These are phyloP conservation scores for Trichopria drosophilae DNA, from an alignment of 2,888 invertebrate genomes.

Conservation along the genomic window DNA sequence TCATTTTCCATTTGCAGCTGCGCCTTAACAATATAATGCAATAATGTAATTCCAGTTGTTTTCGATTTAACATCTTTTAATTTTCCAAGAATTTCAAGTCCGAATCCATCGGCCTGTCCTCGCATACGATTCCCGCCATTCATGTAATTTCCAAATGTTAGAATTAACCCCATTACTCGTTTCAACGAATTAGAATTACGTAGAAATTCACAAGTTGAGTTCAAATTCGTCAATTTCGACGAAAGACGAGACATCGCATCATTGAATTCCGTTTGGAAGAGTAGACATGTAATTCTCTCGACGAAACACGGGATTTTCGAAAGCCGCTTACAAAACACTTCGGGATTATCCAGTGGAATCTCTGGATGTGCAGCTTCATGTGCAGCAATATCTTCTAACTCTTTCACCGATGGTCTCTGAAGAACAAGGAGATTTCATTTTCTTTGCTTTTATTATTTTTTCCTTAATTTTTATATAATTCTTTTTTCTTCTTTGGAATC, in stretches of 20 bases:
- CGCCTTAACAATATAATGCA: slow-evolving; percentile 86
- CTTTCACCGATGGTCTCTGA: slow-evolving; percentile 81
- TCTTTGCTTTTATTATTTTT: too few relatives aligned
- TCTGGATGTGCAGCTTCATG: slow-evolving; percentile 73
- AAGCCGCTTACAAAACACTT: slow-evolving; percentile 86
- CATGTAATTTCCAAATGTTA: slow-evolving; percentile 96
- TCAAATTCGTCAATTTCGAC: slow-evolving; percentile 82
- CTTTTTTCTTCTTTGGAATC: too few relatives aligned
- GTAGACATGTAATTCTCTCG: slow-evolving; percentile 88
- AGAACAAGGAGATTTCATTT: too few relatives aligned
- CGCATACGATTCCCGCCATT: slow-evolving; percentile 91
- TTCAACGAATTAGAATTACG: slow-evolving; percentile 76
- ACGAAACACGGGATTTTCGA: slow-evolving; percentile 87
- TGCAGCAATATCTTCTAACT: slow-evolving; percentile 74
- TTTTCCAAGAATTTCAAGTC: slow-evolving; percentile 87
- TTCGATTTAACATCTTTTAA: slow-evolving; percentile 91
- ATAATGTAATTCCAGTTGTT: slow-evolving; percentile 71
- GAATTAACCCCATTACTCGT: slow-evolving; percentile 82
- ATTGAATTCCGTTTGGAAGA: slow-evolving; percentile 89
- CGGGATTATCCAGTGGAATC: slow-evolving; percentile 85
- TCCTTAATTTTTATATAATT: too few relatives aligned
- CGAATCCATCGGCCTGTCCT: slow-evolving; percentile 96
- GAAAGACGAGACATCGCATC: slow-evolving; percentile 81
- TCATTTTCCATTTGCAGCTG: slow-evolving; percentile 68
- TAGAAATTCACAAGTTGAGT: slow-evolving; percentile 81